Conservation (phyloP, 2,797 vertebrate species). For the Pseudochirops corinnae region DNA sequence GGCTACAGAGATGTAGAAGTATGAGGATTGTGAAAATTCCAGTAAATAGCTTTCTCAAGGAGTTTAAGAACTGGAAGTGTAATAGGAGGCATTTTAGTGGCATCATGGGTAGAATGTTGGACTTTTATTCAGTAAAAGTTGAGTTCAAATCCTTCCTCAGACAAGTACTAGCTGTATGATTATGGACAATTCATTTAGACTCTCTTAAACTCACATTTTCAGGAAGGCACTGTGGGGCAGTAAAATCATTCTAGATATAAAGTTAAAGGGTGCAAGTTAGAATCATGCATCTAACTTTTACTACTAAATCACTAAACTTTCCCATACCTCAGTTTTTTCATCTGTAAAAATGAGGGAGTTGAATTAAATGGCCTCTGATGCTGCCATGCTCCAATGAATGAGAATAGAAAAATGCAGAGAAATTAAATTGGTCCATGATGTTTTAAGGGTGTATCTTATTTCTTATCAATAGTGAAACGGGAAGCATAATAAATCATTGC, state of each 20-base stretch:
- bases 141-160: not conserved
- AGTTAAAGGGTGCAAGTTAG: not conserved
- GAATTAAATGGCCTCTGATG: not conserved
- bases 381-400: too few relatives aligned
- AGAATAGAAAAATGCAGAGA: too few relatives aligned
- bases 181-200: not conserved
- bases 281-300: not conserved
- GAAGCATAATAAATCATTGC: not conserved
- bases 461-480: too few relatives aligned
- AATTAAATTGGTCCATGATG: too few relatives aligned
- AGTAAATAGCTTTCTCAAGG: not conserved
- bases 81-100: not conserved
- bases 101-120: not conserved
- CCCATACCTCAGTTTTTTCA: not conserved
- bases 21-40: not conserved
- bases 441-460: too few relatives aligned
- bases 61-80: too few relatives aligned
- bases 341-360: too few relatives aligned
- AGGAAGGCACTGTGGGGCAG: not conserved
- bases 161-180: not conserved
- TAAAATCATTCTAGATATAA: not conserved
- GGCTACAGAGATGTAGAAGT: not conserved
- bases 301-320: not conserved
- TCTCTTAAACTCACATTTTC: not conserved
- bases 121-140: not conserved